Conservation (phyloP, 2,888 invertebrate species). For the Hetaerina titia region DNA sequence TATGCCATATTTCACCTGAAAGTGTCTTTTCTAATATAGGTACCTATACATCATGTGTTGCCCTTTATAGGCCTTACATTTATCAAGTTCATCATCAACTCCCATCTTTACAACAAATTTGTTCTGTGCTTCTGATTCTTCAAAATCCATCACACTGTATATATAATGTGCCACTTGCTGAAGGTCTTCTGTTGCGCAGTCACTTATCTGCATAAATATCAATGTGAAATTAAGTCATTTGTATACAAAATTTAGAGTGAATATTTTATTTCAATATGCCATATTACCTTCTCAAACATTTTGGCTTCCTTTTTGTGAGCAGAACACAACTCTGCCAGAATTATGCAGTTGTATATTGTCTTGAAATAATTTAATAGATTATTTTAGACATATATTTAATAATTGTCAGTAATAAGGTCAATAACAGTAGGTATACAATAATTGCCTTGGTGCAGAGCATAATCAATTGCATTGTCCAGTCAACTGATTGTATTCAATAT, state of each 20-base stretch:
- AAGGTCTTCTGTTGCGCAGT: slow-evolving; percentile 77
- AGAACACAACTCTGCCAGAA: slow-evolving; percentile 84
- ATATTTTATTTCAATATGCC: neutral
- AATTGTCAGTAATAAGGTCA: neutral
- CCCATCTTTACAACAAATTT: slow-evolving; percentile 87
- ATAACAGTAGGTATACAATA: too few species aligned
- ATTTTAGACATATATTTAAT: slow-evolving; percentile 66
- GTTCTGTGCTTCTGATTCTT: slow-evolving; percentile 81
- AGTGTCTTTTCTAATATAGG: too few species aligned
- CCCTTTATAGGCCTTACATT: slow-evolving; percentile 79
- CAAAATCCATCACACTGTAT: slow-evolving; percentile 86
- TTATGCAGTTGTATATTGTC: slow-evolving; percentile 85
- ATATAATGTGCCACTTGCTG: slow-evolving; percentile 84
- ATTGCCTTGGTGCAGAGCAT: too few species aligned
- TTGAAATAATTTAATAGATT: slow-evolving; percentile 75
- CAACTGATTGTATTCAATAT: too few species aligned
- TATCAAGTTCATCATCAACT: slow-evolving; percentile 87
- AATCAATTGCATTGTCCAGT: too few species aligned
- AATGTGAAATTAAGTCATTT: neutral
- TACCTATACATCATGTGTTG: too few species aligned
- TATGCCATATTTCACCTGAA: too few species aligned
- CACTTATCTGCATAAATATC: slow-evolving; percentile 75
- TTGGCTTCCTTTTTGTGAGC: slow-evolving; percentile 78
- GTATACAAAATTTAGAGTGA: neutral
- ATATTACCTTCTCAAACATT: slow-evolving; percentile 78